Evolutionary conservation across 2,888 invertebrate genomes (phyloP), one percentile per base, ranked within the genome.

Genomic region (Hypena proboscidalis): DNA sequence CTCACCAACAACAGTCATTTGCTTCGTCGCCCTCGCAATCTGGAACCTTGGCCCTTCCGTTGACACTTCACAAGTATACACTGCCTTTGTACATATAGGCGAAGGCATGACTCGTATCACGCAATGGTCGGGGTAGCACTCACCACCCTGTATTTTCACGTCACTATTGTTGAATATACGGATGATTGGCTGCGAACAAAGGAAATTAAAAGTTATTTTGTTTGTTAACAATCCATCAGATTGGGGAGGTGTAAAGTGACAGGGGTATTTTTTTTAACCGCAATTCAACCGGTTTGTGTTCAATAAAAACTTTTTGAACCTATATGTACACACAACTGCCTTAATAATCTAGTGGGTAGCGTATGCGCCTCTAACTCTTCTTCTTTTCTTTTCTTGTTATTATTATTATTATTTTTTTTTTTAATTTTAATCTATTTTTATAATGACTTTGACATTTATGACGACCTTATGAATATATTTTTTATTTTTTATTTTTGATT

Each of bases 1-100:
- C 85, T 85, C 59, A 90, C 90, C 90, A 62, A 88, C 89, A 59
- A 90, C 86, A 51, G 87, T 90, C 90, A 90, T 90, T 20, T 87
- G 88, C 50, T 90, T 90, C 8, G 88, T 85, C 56, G 86, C 75
- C 49, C 89, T 78, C 3, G 83, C 89, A 35, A 90, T 90, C 54
- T 82, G 85, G 65, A 90, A 90, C 75, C 75, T 87, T 1, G 90
- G 90, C 1, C 90, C 90, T 59, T 90, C 90, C 0, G 90, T 89
- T 1, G 90, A 90, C 1, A 90, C 82, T 51, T 90, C 90, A 30
- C 90, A 90, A 2, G 83, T 87, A 56, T 88, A 90, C 0, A 82
- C 83, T 1, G 90, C 90, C 15, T 85, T 69, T 0, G 81, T 82
- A 0, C 89, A 78, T n/a, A 82, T 60, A 0, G 90, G 89, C 0